Evolutionary conservation across 2,888 invertebrate species (phyloP), one percentile per base, ranked within the genome.

Genomic region (Uropetala carovei): DNA sequence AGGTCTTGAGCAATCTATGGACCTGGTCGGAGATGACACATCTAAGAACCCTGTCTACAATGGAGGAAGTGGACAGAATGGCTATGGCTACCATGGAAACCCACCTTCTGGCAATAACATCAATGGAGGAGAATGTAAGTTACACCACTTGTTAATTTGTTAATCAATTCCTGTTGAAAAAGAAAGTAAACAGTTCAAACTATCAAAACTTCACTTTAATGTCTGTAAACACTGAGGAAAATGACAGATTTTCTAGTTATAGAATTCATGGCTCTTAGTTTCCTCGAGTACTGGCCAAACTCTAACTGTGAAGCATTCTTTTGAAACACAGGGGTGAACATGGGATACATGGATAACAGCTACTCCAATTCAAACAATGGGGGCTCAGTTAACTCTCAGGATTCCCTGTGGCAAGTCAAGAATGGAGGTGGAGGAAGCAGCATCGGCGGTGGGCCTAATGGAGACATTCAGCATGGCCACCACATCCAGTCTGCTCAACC

Each of bases 381-480:
- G n/a, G 98, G 98, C 93, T 98, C 98, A 94, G 98, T 98, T 92
- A 98, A 99, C 95, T 98, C 98, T 8, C 98, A 98, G 95, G 98
- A 98, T 95, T 98, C 98, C 75, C 95, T 99, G 94, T 98, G 99
- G 98, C 98, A 98, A 95, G 97, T 98, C 96, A 98, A 98, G 93
- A 95, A 97, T 97, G 96, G 97, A 97, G 0, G 97, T 97, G n/a
- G 96, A 96, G 4, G 96, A 16, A 97, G 97, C 94, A 96, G 96
- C 93, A 97, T 97, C 92, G 97, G 96, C 92, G 97, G 96, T 94
- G 96, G 93, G 96, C 96, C 93, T 96, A 96, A 94, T 94, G 96
- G 97, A 92, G 97, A 97, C 94, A 95, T 97, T 92, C 97, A 97
- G 94, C 96, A 96, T 94, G 96, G 97, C 93, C 97, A 97, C 94